Evolutionary conservation across 2,797 vertebrate species (phyloP).

Genomic region (Tenualosa ilisha): DNA sequence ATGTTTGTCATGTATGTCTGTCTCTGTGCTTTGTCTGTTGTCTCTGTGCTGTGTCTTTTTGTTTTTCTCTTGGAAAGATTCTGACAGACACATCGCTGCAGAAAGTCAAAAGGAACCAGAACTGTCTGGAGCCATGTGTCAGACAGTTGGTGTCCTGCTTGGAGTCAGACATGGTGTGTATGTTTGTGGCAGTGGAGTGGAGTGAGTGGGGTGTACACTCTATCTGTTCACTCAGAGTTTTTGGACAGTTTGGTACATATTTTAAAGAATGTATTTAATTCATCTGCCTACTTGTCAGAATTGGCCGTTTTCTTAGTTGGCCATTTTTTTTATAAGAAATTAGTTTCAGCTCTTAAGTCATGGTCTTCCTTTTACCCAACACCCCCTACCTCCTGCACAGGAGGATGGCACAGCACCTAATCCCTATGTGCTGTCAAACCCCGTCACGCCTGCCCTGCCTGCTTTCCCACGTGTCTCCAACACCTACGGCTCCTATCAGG

Average conservation of each 20-base stretch:
- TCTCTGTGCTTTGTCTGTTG: no score
- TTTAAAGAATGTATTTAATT: background rate
- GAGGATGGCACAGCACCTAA: constrained; percentile 84
- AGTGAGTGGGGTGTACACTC: background rate
- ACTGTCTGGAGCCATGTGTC: constrained; percentile 95
- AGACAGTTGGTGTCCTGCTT: constrained; percentile 95
- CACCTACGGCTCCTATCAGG: constrained; percentile 95
- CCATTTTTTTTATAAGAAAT: background rate
- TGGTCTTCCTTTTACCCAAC: background rate
- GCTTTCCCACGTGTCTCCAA: constrained; percentile 91
- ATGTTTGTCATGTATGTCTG: background rate
- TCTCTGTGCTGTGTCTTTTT: background rate
- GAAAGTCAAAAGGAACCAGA: constrained; percentile 98
- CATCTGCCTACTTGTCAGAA: background rate
- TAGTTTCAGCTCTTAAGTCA: background rate
- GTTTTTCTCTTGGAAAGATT: constrained; percentile 69
- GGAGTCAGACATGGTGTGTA: constrained; percentile 88
- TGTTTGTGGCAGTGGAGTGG: background rate
- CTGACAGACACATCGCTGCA: constrained; percentile 95
- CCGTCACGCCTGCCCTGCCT: constrained; percentile 85
- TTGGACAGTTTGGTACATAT: no score
- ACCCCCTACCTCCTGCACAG: constrained; percentile 63
- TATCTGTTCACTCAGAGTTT: background rate
- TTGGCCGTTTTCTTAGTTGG: background rate
- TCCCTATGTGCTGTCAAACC: constrained; percentile 85